These are phyloP conservation scores for Drosophila obscura DNA, from an alignment of 1,140 invertebrate species.

Conservation along the genomic window DNA sequence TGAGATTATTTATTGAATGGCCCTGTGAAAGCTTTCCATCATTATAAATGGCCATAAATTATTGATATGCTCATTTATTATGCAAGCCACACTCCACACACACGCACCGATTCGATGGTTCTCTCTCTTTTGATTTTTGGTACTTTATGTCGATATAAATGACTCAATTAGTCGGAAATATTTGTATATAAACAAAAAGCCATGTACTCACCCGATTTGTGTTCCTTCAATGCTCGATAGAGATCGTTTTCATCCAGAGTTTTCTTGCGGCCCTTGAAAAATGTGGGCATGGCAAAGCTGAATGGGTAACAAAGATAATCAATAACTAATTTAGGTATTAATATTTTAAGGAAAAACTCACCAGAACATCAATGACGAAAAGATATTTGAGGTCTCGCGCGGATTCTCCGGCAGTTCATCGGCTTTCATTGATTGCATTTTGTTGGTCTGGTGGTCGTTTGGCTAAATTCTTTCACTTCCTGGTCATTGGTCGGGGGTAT, in stretches of 20 bases:
- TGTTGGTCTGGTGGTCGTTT: conserved; percentile 52
- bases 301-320: not conserved
- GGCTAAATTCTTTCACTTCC: conserved; percentile 25
- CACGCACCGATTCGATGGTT: not conserved
- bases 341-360: conserved; percentile 25
- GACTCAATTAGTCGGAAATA: conserved; percentile 11
- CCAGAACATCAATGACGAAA: conserved; percentile 80
- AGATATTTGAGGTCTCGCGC: conserved; percentile 73
- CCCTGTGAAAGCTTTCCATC: too few species aligned
- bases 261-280: conserved; percentile 85
- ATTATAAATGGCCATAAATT: conserved; percentile 43
- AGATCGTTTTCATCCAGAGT: conserved; percentile 86
- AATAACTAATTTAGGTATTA: not conserved
- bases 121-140: not conserved
- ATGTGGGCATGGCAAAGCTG: conserved; percentile 85
- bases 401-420: conserved; percentile 79
- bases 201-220: conserved; percentile 84
- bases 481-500: conserved; percentile 53
- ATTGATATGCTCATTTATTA: conserved; percentile 31
- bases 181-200: not conserved
- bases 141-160: not conserved
- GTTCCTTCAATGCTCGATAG: conserved; percentile 86
- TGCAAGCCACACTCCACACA: conserved; percentile 14
- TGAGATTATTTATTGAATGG: conserved; percentile 23
- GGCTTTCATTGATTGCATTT: conserved; percentile 78